Conservation (phyloP, 2,888 invertebrate species). For the Taenaris catops region DNA sequence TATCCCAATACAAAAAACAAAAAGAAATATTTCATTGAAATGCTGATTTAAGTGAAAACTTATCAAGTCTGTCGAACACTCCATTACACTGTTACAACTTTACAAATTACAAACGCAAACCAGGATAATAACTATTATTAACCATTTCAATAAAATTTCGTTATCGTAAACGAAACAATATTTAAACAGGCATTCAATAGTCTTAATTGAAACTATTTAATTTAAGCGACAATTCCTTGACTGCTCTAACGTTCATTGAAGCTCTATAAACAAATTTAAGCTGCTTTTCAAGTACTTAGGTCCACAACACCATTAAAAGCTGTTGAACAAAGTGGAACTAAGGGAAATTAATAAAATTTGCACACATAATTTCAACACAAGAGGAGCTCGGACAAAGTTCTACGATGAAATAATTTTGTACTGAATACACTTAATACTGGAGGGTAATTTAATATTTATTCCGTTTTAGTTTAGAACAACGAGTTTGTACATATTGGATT, state of each 20-base stretch:
- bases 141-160: too few relatives aligned
- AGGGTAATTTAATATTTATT: constrained; percentile 12
- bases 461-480: constrained; percentile 7
- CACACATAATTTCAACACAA: constrained; percentile 32
- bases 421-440: constrained; percentile 16
- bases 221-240: too few relatives aligned
- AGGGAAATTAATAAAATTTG: constrained; percentile 38
- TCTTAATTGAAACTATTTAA: too few relatives aligned
- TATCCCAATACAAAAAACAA: too few relatives aligned
- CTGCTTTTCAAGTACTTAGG: constrained; percentile 13
- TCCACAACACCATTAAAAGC: constrained; percentile 17
- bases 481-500: background rate
- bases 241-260: constrained; percentile 10
- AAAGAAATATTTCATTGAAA: too few relatives aligned
- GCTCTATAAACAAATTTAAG: constrained; percentile 13
- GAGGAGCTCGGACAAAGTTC: constrained; percentile 28
- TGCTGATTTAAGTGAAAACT: too few relatives aligned
- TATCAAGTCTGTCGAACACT: too few relatives aligned
- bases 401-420: constrained; percentile 29
- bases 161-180: too few relatives aligned
- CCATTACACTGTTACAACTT: too few relatives aligned
- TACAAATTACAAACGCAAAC: too few relatives aligned
- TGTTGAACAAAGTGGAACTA: constrained; percentile 26
- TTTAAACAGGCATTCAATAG: too few relatives aligned
- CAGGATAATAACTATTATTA: too few relatives aligned